Base-by-base conservation (phyloP, 2,797 vertebrate genomes). In the Picus viridis region DNA sequence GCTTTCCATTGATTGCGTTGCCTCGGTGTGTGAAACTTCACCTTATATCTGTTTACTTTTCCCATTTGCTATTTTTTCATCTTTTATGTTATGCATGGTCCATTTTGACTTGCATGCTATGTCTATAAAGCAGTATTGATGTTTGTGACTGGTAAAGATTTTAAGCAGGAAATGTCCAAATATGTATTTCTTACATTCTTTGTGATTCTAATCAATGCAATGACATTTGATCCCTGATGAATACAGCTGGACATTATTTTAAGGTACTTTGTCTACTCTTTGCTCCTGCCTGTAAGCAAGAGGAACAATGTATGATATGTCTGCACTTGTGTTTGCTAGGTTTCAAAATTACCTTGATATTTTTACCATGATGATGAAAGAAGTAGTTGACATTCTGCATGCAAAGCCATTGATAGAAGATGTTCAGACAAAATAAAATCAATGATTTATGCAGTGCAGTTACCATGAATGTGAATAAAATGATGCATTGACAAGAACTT, bases 61-160 rank as follows among this genome's bases (percentile, higher is more conserved):
- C 77, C 43, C 0, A 1, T 78, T 70, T 92, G 59, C 19, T 71
- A 7, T 22, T 78, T 85, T 76, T 82, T 43, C 4, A 12, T 61
- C 26, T 76, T 58, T 83, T 47, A 4, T 70, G 51, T 82, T 71
- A 23, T 81, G 94, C 90, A 83, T 90, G 92, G 27, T 63, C 61
- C 34, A 5, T 84, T 88, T 57, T 86, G 81, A 47, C 43, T 93
- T 94, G 93, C 94, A 96, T 94, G 94, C 41, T 53, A 2, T 62
- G 27, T 78, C 61, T 94, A 3, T 68, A 83, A 90, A 80, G 71
- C 41, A 45, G 27, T 84, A 62, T 58, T 92, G 47, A 39, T 88
- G 51, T 89, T 92, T 90, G 51, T 75, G 54, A 79, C 47, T 82
- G 56, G 32, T 84, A 11, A 56, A 75, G 41, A 63, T 19, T 90